A percentile compares a stretch with the other conserved stretches of the same genome.
These are phyloP conservation scores for Laticauda laticaudata DNA, from an alignment of 2,113 vertebrate genomes.

Conservation along the genomic window DNA sequence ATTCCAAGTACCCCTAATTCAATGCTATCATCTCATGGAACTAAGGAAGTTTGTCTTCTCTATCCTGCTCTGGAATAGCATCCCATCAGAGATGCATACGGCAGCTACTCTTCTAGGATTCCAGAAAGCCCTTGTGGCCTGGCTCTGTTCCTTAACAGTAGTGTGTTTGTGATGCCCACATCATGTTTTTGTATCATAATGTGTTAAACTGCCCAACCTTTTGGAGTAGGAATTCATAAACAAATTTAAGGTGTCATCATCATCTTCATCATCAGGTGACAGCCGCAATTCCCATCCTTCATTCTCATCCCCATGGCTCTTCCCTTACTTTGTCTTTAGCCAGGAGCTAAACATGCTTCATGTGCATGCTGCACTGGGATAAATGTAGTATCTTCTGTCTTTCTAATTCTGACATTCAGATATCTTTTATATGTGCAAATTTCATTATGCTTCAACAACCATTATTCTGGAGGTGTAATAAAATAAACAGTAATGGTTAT, in stretches of 20 bases:
- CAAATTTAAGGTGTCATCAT: background rate
- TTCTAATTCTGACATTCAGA: background rate
- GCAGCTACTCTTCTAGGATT: background rate
- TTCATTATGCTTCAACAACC: background rate
- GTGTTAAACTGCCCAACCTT: background rate
- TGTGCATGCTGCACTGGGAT: background rate
- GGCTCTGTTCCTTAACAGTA: background rate
- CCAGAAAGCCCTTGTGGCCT: background rate
- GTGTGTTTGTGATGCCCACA: background rate
- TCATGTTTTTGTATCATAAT: too few species aligned
- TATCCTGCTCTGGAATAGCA: background rate
- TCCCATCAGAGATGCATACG: background rate
- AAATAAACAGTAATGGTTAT: background rate
- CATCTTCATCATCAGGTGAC: background rate
- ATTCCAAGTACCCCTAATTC: background rate
- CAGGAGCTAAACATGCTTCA: background rate
- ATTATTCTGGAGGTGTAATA: background rate
- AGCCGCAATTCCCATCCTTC: background rate
- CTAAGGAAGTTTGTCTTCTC: background rate
- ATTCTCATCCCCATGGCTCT: background rate
- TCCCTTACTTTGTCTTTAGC: background rate
- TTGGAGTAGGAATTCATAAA: background rate
- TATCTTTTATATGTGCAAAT: background rate
- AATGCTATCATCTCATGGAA: background rate
- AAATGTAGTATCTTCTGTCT: background rate